A percentile compares a stretch with the other conserved stretches of the same genome.
These are phyloP conservation scores for Popillia japonica DNA, from an alignment of 1,140 invertebrate genomes.

Conservation along the genomic window DNA sequence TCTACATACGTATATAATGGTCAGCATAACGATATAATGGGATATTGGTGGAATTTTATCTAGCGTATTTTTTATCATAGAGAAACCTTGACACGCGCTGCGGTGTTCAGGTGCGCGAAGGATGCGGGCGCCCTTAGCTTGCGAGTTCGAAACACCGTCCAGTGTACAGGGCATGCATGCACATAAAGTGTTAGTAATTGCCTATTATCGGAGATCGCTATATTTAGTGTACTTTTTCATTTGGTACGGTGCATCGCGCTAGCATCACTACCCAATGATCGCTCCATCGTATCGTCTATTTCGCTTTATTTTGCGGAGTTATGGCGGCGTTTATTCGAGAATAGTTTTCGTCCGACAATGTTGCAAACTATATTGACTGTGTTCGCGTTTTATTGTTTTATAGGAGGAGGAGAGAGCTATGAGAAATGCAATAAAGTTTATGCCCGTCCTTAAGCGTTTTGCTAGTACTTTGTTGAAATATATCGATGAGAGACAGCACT, in stretches of 20 bases:
- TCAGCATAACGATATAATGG: constrained; percentile 17
- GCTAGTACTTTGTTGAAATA: too few relatives aligned
- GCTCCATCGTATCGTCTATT: too few relatives aligned
- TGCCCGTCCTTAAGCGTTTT: too few relatives aligned
- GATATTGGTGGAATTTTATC: constrained; percentile 33
- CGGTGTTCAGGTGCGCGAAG: constrained; percentile 31
- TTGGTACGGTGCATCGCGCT: not conserved
- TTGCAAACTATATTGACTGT: too few relatives aligned
- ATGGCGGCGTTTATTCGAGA: too few relatives aligned
- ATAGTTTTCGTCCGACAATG: too few relatives aligned
- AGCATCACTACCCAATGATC: too few relatives aligned
- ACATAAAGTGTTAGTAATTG: constrained; percentile 38
- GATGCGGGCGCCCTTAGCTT: constrained; percentile 37
- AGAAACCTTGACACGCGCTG: constrained; percentile 36
- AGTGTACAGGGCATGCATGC: constrained; percentile 21
- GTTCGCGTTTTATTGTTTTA: too few relatives aligned
- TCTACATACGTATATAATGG: constrained; percentile 1
- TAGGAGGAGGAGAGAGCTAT: too few relatives aligned
- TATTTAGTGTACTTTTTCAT: constrained; percentile 23
- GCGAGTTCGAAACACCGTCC: not conserved
- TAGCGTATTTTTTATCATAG: constrained; percentile 30
- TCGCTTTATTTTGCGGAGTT: too few relatives aligned
- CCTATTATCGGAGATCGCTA: constrained; percentile 37
- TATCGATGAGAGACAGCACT: too few relatives aligned
- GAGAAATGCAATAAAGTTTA: too few relatives aligned